Evolutionary conservation across 2,888 invertebrate species (phyloP).

Genomic region (Harpalus rubripes): DNA sequence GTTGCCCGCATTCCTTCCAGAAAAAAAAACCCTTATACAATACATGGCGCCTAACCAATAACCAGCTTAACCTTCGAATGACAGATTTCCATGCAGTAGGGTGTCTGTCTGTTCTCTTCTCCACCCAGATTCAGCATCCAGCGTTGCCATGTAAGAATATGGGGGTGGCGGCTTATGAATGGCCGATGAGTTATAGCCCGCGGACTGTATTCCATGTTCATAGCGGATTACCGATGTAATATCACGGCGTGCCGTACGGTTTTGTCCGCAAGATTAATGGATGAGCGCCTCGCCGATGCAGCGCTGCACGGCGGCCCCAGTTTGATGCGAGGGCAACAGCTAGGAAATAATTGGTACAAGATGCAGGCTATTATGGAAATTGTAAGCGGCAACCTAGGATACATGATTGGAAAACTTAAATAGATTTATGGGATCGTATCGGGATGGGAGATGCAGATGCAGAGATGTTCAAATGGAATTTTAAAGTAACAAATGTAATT

Average conservation of each 20-base stretch:
- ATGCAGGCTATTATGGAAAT: constrained; percentile 10
- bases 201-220: constrained; percentile 60
- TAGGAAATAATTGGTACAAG: constrained; percentile 21
- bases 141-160: neutral
- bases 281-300: constrained; percentile 19
- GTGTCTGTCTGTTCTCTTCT: no score
- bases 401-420: neutral
- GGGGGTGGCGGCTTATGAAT: constrained; percentile 56
- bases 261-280: constrained; percentile 63
- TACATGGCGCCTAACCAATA: neutral
- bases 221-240: constrained; percentile 65
- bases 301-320: neutral
- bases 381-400: neutral
- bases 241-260: constrained; percentile 55
- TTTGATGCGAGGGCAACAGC: neutral
- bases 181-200: constrained; percentile 59
- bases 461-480: neutral
- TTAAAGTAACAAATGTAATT: neutral
- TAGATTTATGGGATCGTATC: neutral
- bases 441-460: neutral
- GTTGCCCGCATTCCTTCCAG: neutral
- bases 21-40: neutral
- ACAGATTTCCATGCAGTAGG: neutral
- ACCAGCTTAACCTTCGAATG: neutral
- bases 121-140: no score